Base-by-base conservation (phyloP, 1,140 invertebrate genomes). In the Lepidotrigona ventralis region DNA sequence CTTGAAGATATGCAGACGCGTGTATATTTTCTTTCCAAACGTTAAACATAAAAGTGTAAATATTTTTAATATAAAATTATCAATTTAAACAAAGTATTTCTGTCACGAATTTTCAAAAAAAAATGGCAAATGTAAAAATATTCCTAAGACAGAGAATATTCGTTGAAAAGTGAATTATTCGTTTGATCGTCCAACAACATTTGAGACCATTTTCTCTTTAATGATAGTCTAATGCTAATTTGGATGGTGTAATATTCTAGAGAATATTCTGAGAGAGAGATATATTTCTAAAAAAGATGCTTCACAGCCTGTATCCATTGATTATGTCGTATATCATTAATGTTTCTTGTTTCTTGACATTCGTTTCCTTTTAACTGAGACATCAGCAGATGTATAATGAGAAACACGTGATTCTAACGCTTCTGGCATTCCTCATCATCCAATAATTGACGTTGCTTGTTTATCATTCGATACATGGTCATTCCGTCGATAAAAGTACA, bases 371-470 rank as follows among this genome's bases (percentile, higher is more conserved):
- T 46, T 69, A 60, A 75, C 64, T 19, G 23, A 39, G 53, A 53
- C 70, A 68, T n/a, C 23, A 29, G 56, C 66, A 23, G 29, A 60
- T 21, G 23, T 21, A 21, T 84, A 84, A 84, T 60, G 78, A 81
- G 71, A 81, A 56, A 84, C 71, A 81, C 79, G 83, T 68, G 71
- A 75, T 70, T 81, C 54, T n/a, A 69, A 81, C 51, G 78, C 79
- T 76, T 79, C 68, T 29, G 23, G 11, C 54, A 74, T 85, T 76
- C n/a, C 66, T 75, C 60, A 26, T 33, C 46, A 74, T 74, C 64
- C 60, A 63, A 78, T 83, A 78, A 78, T 78, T 78, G 46, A 19
- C 56, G 33, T 78, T 8, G 23, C 29, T n/a, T 51, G 68, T 76
- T 75, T 71, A 70, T 63, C 23, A 9, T n/a, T 17, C 19, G 26